These are phyloP conservation scores for Ornithoptera priamus DNA, from an alignment of 2,888 invertebrate species.

Conservation along the genomic window DNA sequence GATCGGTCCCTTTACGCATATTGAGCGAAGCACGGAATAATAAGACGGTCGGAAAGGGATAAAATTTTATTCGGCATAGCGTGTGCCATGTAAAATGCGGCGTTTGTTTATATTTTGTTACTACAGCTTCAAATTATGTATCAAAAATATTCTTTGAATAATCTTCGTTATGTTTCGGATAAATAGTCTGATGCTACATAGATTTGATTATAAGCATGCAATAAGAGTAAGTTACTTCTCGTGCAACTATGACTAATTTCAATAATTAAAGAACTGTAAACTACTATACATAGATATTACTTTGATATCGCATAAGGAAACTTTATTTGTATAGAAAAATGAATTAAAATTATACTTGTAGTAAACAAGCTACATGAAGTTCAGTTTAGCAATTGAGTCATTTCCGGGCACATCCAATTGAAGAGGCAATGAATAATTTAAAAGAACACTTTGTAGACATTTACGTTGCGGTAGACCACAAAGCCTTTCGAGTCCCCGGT, in stretches of 20 bases:
- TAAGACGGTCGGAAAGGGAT: constrained; percentile 22
- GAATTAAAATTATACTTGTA: too few relatives aligned
- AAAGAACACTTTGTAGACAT: neutral
- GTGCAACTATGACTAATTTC: too few relatives aligned
- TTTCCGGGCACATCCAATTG: neutral
- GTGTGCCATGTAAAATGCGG: constrained; percentile 3
- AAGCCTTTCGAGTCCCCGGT: constrained; percentile 29
- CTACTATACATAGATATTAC: too few relatives aligned
- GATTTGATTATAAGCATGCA: too few relatives aligned
- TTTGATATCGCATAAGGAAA: too few relatives aligned
- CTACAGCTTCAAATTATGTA: neutral
- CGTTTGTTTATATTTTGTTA: constrained; percentile 5
- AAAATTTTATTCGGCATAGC: constrained; percentile 21
- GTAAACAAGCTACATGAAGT: too few relatives aligned
- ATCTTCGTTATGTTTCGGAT: too few relatives aligned
- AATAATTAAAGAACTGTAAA: too few relatives aligned
- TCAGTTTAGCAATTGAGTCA: neutral
- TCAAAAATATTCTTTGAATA: too few relatives aligned
- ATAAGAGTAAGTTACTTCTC: too few relatives aligned
- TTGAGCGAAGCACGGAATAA: constrained; percentile 20
- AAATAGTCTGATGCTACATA: too few relatives aligned
- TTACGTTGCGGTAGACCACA: constrained; percentile 17
- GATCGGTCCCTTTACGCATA: constrained; percentile 25
- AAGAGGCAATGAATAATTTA: neutral
- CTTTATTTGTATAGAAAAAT: too few relatives aligned